A percentile compares a stretch with the other conserved stretches of the same genome.
These are phyloP conservation scores for Antigone vipio DNA, from an alignment of 2,113 vertebrate genomes.

Conservation along the genomic window DNA sequence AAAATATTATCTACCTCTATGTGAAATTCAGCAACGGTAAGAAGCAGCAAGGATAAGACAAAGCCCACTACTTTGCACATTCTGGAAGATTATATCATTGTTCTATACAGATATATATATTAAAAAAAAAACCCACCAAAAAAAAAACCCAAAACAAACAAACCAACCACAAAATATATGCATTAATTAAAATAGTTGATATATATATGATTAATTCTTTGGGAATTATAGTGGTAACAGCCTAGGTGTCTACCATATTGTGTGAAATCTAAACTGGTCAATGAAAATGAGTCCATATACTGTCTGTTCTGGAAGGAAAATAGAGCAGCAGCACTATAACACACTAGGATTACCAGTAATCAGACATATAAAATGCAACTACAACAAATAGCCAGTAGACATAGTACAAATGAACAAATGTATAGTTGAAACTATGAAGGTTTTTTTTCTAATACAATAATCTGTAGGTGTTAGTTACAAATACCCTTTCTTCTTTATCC, in stretches of 20 bases:
- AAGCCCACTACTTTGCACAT: neutral
- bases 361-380: neutral
- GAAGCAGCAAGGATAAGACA: neutral
- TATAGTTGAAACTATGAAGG: neutral
- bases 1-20: neutral
- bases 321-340: neutral
- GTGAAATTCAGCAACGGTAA: neutral
- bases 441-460: neutral
- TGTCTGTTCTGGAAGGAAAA: neutral
- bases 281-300: neutral
- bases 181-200: neutral
- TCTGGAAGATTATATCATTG: neutral
- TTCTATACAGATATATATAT: neutral
- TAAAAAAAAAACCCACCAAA: neutral
- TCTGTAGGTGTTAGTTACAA: neutral
- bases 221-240: neutral
- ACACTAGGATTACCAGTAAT: neutral
- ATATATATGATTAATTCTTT: neutral
- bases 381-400: neutral
- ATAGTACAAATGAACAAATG: neutral
- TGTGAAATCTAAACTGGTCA: neutral
- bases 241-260: neutral
- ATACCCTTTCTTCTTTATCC: neutral
- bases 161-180: accelerated
- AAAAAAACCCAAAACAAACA: neutral